phyloP scores from a whole-genome alignment of 2,888 invertebrate species.

The Cerastoderma edule region DNA sequence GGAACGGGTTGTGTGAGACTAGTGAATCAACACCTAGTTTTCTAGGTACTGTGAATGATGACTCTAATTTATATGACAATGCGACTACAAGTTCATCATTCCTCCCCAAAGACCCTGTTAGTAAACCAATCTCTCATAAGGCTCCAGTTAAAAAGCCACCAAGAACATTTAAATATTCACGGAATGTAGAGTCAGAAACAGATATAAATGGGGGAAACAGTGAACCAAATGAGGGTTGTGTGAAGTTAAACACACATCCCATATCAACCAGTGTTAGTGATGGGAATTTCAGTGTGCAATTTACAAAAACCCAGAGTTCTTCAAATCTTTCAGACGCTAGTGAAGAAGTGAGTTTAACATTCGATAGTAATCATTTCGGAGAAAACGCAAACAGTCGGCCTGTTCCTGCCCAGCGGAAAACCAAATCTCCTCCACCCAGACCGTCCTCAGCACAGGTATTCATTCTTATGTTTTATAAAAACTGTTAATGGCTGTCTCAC shows the following conservation, averaged over 20 bases:
- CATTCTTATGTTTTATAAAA: too few relatives aligned
- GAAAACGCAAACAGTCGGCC: constrained; percentile 12
- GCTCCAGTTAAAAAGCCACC: constrained; percentile 47
- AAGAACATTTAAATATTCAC: constrained; percentile 49
- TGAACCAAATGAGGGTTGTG: constrained; percentile 24
- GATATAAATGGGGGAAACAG: constrained; percentile 15
- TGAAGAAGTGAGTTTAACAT: constrained; percentile 29
- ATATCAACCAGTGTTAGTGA: constrained; percentile 8
- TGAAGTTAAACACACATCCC: background rate
- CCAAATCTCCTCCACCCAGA: constrained; percentile 65
- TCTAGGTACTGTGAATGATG: background rate
- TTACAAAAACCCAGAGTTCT: constrained; percentile 31
- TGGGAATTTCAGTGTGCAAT: constrained; percentile 51
- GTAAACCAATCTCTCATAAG: constrained; percentile 6
- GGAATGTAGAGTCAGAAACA: constrained; percentile 27
- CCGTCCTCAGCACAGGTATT: constrained; percentile 67
- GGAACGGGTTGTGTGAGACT: too few relatives aligned
- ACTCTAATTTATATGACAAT: background rate
- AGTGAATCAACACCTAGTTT: too few relatives aligned
- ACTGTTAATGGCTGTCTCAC: too few relatives aligned
- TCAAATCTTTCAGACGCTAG: background rate
- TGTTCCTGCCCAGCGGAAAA: constrained; percentile 37
- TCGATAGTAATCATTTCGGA: constrained; percentile 49
- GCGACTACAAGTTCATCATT: background rate
- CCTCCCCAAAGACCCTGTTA: constrained; percentile 6